A percentile compares a stretch with the other conserved stretches of the same genome.
Evolutionary conservation across 2,797 vertebrate genomes (phyloP).

Genomic region (Sparus aurata): DNA sequence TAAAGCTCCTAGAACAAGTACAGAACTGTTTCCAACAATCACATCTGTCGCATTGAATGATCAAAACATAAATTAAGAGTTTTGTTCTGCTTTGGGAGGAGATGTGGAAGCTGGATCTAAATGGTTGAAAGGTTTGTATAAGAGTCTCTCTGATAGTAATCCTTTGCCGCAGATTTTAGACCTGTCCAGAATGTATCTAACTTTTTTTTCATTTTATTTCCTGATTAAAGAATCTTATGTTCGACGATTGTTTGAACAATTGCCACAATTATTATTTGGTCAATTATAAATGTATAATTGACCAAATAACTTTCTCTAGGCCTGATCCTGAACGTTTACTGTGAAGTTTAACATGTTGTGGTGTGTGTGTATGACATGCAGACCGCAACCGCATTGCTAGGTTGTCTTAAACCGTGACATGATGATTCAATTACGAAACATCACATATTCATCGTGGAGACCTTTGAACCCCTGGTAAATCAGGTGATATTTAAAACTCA

Average conservation of each 20-base stretch:
- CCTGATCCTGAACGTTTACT: too few relatives aligned
- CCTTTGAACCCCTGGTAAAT: background rate
- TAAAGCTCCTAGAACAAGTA: slow-evolving; percentile 88
- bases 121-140: background rate
- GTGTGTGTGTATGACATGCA: too few relatives aligned
- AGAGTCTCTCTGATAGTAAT: background rate
- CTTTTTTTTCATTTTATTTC: too few relatives aligned
- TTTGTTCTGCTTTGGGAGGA: background rate
- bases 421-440: slow-evolving; percentile 1
- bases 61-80: accelerated
- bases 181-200: too few relatives aligned
- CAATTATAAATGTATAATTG: too few relatives aligned
- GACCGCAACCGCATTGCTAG: background rate
- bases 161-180: too few relatives aligned
- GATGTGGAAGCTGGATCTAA: background rate
- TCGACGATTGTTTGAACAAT: too few relatives aligned
- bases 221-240: too few relatives aligned
- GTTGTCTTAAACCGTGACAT: background rate
- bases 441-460: background rate
- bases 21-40: slow-evolving; percentile 43
- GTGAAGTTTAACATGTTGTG: too few relatives aligned
- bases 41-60: background rate
- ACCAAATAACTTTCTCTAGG: too few relatives aligned
- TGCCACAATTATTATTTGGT: too few relatives aligned
- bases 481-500: background rate